phyloP scores from a whole-genome alignment of 2,113 vertebrate genomes.

The Syngnathus typhle region DNA sequence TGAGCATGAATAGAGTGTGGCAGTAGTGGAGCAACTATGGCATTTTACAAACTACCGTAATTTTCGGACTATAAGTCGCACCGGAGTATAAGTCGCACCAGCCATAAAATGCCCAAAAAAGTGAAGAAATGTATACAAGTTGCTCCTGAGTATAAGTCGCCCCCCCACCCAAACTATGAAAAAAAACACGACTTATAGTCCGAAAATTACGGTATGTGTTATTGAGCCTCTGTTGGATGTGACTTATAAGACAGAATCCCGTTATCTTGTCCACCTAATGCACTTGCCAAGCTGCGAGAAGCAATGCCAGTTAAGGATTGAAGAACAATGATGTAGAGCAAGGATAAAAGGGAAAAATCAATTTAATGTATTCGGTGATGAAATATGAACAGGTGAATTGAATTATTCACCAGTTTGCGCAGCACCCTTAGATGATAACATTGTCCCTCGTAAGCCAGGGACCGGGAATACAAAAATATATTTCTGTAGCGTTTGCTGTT shows the following conservation, averaged over 20 bases:
- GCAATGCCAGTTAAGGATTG: constrained; percentile 1
- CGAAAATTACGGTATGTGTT: too few species aligned
- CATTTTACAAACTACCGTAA: background rate
- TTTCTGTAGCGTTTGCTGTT: constrained; percentile 55
- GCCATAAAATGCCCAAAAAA: too few species aligned
- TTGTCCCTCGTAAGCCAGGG: constrained; percentile 54
- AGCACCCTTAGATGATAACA: constrained; percentile 49
- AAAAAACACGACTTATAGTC: too few species aligned
- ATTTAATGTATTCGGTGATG: constrained; percentile 54
- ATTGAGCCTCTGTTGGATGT: constrained; percentile 4
- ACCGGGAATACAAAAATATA: constrained; percentile 45
- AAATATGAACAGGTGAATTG: constrained; percentile 62
- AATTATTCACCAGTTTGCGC: constrained; percentile 57
- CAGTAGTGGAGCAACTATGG: background rate
- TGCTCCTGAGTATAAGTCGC: too few species aligned
- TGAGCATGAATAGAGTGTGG: background rate
- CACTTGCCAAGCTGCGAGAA: constrained; percentile 18
- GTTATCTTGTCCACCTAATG: constrained; percentile 23
- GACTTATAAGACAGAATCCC: constrained; percentile 8
- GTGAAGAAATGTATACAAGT: too few species aligned
- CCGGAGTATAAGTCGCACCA: too few species aligned
- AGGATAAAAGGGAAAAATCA: constrained; percentile 15
- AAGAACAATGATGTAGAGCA: constrained; percentile 25
- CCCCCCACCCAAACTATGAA: too few species aligned
- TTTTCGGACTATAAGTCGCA: too few species aligned